Evolutionary conservation across 2,888 invertebrate species (phyloP).

Genomic region (Thera obeliscata): DNA sequence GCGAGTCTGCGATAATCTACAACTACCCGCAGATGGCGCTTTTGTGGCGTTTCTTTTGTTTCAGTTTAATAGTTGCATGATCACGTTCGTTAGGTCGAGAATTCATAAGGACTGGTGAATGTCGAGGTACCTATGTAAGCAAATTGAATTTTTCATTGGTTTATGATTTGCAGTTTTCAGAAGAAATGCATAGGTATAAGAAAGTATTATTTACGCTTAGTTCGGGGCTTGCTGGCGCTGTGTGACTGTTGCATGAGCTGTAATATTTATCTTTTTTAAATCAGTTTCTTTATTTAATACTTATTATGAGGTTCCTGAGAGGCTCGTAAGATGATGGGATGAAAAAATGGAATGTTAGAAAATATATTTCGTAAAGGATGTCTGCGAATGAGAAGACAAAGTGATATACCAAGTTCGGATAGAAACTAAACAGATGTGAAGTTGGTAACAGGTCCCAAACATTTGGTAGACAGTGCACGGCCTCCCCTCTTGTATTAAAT

Average conservation of each 20-base stretch:
- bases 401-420: not conserved
- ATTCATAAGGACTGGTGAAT: not conserved
- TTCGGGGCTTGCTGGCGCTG: too few species aligned
- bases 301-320: too few species aligned
- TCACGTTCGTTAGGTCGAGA: constrained; percentile 12
- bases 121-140: not conserved
- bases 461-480: constrained; percentile 59
- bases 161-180: too few species aligned
- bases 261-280: too few species aligned
- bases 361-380: too few species aligned
- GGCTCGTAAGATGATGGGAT: too few species aligned
- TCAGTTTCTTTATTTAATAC: too few species aligned
- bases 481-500: constrained; percentile 74
- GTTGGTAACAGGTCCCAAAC: constrained; percentile 31
- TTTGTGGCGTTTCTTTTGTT: constrained; percentile 44
- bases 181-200: too few species aligned
- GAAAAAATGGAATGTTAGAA: not conserved
- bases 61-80: constrained; percentile 31
- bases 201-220: too few species aligned
- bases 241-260: too few species aligned
- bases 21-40: constrained; percentile 24
- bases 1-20: constrained; percentile 45
- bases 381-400: not conserved
- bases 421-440: constrained; percentile 16
- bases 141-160: not conserved